phyloP scores from a whole-genome alignment of 2,888 invertebrate species.

The Lithophane socia region DNA sequence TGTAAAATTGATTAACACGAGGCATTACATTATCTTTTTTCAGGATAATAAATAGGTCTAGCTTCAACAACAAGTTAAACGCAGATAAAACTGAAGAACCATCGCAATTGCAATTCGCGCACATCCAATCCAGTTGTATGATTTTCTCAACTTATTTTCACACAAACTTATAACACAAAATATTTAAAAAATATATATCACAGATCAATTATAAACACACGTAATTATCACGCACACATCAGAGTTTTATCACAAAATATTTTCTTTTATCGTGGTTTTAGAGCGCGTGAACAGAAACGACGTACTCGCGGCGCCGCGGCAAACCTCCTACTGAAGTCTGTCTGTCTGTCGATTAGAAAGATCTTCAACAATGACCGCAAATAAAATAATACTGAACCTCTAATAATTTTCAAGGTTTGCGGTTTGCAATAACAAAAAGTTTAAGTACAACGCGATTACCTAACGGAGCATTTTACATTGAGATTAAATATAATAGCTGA shows the following conservation, averaged over 20 bases:
- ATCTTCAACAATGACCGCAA: slow-evolving; percentile 82
- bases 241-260: slow-evolving; percentile 62
- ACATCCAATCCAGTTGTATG: slow-evolving; percentile 52
- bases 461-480: slow-evolving; percentile 39
- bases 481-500: slow-evolving; percentile 15
- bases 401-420: slow-evolving; percentile 73
- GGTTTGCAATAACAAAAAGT: slow-evolving; percentile 67
- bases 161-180: slow-evolving; percentile 20
- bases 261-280: slow-evolving; percentile 57
- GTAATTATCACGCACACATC: slow-evolving; percentile 57
- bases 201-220: slow-evolving; percentile 20
- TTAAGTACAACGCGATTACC: slow-evolving; percentile 60
- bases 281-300: slow-evolving; percentile 56
- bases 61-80: slow-evolving; percentile 7
- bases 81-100: slow-evolving; percentile 21
- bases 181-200: slow-evolving; percentile 1
- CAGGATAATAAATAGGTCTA: background rate
- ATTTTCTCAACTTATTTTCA: slow-evolving; percentile 16
- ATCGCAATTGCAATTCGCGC: slow-evolving; percentile 26
- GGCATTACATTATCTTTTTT: background rate
- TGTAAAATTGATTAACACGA: slow-evolving; percentile 3
- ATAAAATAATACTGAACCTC: slow-evolving; percentile 74
- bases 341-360: slow-evolving; percentile 77
- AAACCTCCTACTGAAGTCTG: slow-evolving; percentile 74
- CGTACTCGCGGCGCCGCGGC: slow-evolving; percentile 76